Evolutionary conservation across 2,113 vertebrate species (phyloP).

Genomic region (Coreoperca whiteheadi): DNA sequence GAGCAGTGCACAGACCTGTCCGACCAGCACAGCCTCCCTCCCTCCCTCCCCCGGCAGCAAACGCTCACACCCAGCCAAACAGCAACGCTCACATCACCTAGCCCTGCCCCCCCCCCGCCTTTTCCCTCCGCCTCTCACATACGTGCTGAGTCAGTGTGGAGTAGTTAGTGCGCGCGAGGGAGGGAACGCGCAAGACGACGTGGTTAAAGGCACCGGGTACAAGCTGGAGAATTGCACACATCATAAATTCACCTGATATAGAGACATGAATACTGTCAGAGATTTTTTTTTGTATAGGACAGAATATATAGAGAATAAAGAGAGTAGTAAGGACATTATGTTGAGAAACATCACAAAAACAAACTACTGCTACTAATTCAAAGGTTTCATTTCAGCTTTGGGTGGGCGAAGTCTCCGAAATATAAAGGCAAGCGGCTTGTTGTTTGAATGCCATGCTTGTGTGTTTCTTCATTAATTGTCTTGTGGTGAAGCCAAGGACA

Average conservation of each 20-base stretch:
- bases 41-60: constrained; percentile 25
- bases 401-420: too few species aligned
- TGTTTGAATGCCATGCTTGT: neutral
- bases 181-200: constrained; percentile 21
- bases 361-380: too few species aligned
- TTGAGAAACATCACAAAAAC: too few species aligned
- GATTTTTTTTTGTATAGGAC: too few species aligned
- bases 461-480: neutral
- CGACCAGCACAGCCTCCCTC: constrained; percentile 26
- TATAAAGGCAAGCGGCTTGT: too few species aligned
- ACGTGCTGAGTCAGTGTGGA: constrained; percentile 78
- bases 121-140: constrained; percentile 60
- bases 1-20: constrained; percentile 63
- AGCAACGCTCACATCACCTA: constrained; percentile 26
- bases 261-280: too few species aligned
- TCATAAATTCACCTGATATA: neutral
- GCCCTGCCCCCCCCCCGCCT: constrained; percentile 52
- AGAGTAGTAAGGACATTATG: too few species aligned
- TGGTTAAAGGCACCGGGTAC: constrained; percentile 47
- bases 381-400: too few species aligned
- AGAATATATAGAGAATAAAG: too few species aligned
- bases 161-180: constrained; percentile 35
- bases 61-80: constrained; percentile 55
- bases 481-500: neutral
- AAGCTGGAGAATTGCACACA: too few species aligned